Percentiles rank a stretch among this genome's conserved stretches.
These are phyloP conservation scores for Sminthurinus aureus DNA, from an alignment of 2,888 invertebrate genomes.

Conservation along the genomic window DNA sequence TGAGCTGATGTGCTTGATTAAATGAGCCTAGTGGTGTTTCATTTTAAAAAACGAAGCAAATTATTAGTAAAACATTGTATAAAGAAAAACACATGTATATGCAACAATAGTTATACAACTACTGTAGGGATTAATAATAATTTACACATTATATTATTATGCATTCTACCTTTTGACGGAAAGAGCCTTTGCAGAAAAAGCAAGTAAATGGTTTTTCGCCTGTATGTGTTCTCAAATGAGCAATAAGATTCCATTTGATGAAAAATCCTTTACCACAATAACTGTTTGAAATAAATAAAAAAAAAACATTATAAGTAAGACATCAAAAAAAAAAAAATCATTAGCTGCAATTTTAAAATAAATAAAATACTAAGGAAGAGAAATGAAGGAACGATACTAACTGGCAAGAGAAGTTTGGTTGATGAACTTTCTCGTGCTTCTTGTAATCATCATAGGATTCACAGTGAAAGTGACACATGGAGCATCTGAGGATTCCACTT, in stretches of 20 bases:
- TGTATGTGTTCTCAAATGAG: slow-evolving; percentile 59
- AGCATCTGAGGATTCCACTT: slow-evolving; percentile 57
- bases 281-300: too few species aligned
- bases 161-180: slow-evolving; percentile 57
- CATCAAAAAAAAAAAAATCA: too few species aligned
- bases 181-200: slow-evolving; percentile 60
- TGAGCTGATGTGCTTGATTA: slow-evolving; percentile 59
- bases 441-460: slow-evolving; percentile 59
- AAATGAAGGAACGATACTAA: too few species aligned
- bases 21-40: slow-evolving; percentile 52
- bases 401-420: slow-evolving; percentile 60
- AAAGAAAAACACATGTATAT: neutral
- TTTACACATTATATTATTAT: neutral
- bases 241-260: slow-evolving; percentile 60
- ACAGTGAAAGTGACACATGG: slow-evolving; percentile 60
- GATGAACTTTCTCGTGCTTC: slow-evolving; percentile 60
- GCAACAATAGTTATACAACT: neutral
- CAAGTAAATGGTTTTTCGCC: slow-evolving; percentile 60
- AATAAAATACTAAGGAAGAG: too few species aligned
- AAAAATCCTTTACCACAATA: slow-evolving; percentile 60
- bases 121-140: too few species aligned
- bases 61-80: neutral
- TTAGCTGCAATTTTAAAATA: too few species aligned
- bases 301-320: too few species aligned
- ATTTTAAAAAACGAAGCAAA: neutral